A percentile compares a stretch with the other conserved stretches of the same genome.
Evolutionary conservation across 2,113 vertebrate species (phyloP).

Genomic region (Sinocyclocheilus rhinocerous): DNA sequence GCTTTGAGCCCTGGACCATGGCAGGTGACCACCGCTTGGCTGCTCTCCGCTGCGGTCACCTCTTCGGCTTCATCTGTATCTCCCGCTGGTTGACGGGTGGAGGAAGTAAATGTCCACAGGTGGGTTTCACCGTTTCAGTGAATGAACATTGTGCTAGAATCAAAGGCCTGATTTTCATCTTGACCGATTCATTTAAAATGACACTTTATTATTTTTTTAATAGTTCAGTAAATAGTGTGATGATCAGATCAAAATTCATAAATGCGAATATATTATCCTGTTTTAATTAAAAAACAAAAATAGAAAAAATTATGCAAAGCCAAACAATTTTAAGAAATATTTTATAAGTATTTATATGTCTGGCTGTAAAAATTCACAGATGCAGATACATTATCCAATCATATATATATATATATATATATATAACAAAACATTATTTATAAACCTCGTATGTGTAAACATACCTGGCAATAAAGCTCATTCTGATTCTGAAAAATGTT

Average conservation of each 20-base stretch:
- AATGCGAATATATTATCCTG: too few relatives aligned
- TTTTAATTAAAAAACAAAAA: too few relatives aligned
- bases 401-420: too few relatives aligned
- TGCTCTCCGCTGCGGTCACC: conserved; percentile 90
- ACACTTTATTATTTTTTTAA: too few relatives aligned
- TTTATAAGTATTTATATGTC: background rate
- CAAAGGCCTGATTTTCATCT: background rate
- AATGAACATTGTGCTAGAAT: too few relatives aligned
- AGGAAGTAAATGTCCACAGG: conserved; percentile 92
- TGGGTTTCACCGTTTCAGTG: conserved; percentile 58
- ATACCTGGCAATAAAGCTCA: too few relatives aligned
- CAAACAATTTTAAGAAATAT: too few relatives aligned
- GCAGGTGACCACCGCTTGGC: conserved; percentile 89
- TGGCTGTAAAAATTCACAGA: background rate
- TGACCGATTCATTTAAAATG: background rate
- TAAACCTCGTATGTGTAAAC: too few relatives aligned
- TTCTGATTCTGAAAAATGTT: too few relatives aligned
- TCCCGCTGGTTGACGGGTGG: conserved; percentile 87
- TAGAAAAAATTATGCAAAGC: too few relatives aligned
- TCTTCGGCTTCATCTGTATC: conserved; percentile 92
- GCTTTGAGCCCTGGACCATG: conserved; percentile 92
- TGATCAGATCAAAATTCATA: background rate
- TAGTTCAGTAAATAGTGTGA: background rate
- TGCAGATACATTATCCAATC: background rate
- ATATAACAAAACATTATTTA: too few relatives aligned